phyloP scores from a whole-genome alignment of 2,113 vertebrate genomes.

The Lagenorhynchus albirostris region DNA sequence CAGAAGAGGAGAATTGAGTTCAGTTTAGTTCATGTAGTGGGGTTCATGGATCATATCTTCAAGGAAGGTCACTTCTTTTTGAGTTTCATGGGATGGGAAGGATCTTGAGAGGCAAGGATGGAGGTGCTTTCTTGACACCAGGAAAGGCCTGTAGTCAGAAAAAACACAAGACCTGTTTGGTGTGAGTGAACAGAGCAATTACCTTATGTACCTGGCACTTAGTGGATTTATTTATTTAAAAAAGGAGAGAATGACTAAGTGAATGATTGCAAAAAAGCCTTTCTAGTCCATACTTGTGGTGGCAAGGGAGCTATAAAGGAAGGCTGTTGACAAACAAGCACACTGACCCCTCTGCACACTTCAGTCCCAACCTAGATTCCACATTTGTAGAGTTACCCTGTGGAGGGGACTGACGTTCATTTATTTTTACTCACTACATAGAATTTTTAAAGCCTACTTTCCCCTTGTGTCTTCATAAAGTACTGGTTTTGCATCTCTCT shows the following conservation, averaged over 20 bases:
- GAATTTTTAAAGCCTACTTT: conserved; percentile 15
- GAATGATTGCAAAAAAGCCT: neutral
- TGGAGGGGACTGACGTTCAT: neutral
- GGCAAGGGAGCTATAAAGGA: neutral
- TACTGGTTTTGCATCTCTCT: conserved; percentile 42
- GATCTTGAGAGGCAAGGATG: neutral
- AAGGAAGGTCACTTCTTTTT: neutral
- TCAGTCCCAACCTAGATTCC: neutral
- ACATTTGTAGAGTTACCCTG: neutral
- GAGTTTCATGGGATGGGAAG: neutral
- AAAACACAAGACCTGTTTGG: neutral
- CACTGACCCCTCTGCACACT: neutral
- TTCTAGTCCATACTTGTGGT: neutral
- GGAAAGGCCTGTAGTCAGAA: neutral
- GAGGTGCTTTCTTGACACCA: no score
- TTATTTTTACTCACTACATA: neutral
- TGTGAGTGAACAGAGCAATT: neutral
- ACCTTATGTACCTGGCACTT: neutral
- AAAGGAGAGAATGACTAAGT: neutral
- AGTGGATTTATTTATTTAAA: neutral
- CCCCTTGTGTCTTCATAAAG: conserved; percentile 4
- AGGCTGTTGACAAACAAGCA: neutral
- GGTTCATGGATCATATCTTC: neutral
- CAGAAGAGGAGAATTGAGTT: neutral
- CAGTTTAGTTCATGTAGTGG: neutral